Base-by-base conservation (phyloP, 2,888 invertebrate species). In the Amiota communis region DNA sequence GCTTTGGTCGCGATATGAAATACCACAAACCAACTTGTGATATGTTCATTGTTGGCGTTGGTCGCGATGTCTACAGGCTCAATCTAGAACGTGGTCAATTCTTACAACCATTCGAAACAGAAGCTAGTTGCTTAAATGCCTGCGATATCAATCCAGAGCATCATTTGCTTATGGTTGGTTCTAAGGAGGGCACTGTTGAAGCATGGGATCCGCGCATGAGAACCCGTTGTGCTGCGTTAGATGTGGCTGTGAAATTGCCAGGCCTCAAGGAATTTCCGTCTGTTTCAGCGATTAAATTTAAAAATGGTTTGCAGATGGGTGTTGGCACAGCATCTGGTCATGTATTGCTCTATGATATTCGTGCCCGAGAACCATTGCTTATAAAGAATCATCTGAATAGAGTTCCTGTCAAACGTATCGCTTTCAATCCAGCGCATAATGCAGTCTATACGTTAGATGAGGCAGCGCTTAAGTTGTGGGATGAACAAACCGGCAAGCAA, bases 321-420 rank as follows among this genome's bases (percentile, higher is more conserved):
- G 97, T 98, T 3, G 99, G 99, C 12, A 98, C 97, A 53, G 94
- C 95, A 8, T 96, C 96, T 20, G 99, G 99, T 0, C 98, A 99
- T 91, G 93, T 98, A 51, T 91, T 99, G 11, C 89, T 99, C 0
- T 99, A 98, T 88, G 99, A 99, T 88, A 94, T 99, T 77, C 93
- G 99, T 77, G 95, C 98, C 8, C 94, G 94, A 80, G 96, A 95
- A 86, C 99, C 99, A 0, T 91, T 96, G 63, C 90, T 95, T 61
- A 92, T 97, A 0, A 99, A 99, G 89, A 98, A 99, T 90, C 99
- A 99, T 87, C 94, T 97, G 92, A 97, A 98, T 88, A 96, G 95
- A 75, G 91, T 96, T 68, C 97, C 99, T 0, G 98, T 99, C 70
- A 96, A 94, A 87, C 93, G 94, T 85, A 91, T 99, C 72, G 94